Percentiles rank a stretch among this genome's conserved stretches.
Evolutionary conservation across 2,113 vertebrate species (phyloP).

Genomic region (Thryonomys swinderianus): DNA sequence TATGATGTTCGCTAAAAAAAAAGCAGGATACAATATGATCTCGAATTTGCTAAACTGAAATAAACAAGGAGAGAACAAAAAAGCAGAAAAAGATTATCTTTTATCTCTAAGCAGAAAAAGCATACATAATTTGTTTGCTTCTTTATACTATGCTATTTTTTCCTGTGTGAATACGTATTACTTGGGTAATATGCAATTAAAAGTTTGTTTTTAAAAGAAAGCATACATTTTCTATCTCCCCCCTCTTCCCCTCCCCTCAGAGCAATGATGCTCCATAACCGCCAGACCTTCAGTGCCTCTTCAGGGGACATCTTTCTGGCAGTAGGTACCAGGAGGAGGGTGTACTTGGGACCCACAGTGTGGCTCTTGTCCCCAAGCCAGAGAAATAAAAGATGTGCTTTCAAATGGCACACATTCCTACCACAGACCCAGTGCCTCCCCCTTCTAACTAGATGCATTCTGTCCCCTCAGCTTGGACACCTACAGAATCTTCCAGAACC

Average conservation of each 20-base stretch:
- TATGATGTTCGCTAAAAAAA: neutral
- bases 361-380: neutral
- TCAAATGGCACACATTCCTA: neutral
- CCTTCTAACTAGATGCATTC: neutral
- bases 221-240: neutral
- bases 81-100: neutral
- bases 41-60: conserved; percentile 4
- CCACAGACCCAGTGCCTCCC: neutral
- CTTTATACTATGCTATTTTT: neutral
- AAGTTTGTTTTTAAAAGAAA: neutral
- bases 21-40: neutral
- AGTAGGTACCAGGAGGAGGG: no score
- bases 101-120: neutral
- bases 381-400: neutral
- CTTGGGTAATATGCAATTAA: neutral
- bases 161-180: neutral
- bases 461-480: neutral
- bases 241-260: neutral
- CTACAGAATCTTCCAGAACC: conserved; percentile 26
- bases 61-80: neutral
- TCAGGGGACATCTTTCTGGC: neutral
- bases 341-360: neutral
- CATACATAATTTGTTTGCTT: neutral
- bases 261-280: neutral
- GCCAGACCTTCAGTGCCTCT: neutral